Evolutionary conservation across 2,888 invertebrate species (phyloP), one percentile per base, ranked within the genome.

Genomic region (Plebejus anna): DNA sequence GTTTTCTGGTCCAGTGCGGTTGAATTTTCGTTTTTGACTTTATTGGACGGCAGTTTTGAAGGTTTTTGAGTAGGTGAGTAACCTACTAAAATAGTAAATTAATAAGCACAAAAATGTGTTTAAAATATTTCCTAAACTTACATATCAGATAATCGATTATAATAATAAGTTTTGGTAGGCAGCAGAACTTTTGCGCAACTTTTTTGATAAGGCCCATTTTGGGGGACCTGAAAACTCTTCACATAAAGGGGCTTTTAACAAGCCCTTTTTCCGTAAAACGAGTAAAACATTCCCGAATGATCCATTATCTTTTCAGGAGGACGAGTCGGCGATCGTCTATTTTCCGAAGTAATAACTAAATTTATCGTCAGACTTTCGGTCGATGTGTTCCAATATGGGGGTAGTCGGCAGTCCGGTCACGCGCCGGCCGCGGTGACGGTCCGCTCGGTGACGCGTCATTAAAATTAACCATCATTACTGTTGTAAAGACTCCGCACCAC

Each of bases 311-410:
- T 86, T 90, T 90, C 90, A 88, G 89, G 89, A 90, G 88, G 91
- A 93, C 93, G 92, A 94, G 94, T 93, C 93, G 92, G 91, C 92
- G 91, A 93, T 93, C 92, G 89, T 92, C 91, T 93, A 93, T 94
- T 94, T 94, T 93, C 92, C 92, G 92, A 92, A 93, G 93, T 92
- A 94, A 94, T 94, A 94, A 93, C 94, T 92, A 90, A 93, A 94
- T 94, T 94, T 94, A 93, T 94, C 92, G 93, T 88, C 87, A 89
- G 92, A 92, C 90, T 93, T 93, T 92, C 87, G 89, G 87, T 85
- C 86, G 88, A 85, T 86, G 86, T 83, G 87, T 90, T 90, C 90
- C 91, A 92, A 92, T 92, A 93, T 91, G 84, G 85, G 80, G 85
- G 84, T 87, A 83, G 83, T 89, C 89, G 86, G 81, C 78, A 93